A percentile compares a stretch with the other conserved stretches of the same genome.
Evolutionary conservation across 2,888 invertebrate genomes (phyloP).

Genomic region (Macrophya annulata): DNA sequence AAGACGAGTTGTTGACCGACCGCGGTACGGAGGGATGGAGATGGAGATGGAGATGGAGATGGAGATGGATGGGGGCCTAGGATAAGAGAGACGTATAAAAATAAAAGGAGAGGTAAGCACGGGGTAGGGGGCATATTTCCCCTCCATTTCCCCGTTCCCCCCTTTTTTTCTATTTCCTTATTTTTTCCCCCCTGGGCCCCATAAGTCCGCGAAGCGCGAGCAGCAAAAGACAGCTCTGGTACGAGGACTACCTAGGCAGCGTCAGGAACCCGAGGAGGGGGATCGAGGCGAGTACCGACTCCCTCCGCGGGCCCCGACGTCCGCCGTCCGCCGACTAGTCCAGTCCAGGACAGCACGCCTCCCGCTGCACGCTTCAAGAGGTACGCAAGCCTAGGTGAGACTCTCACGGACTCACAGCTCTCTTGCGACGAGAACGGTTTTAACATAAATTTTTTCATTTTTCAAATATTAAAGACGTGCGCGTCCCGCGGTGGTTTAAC

Average conservation of each 20-base stretch:
- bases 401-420: slow-evolving; percentile 54
- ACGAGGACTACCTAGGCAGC: neutral
- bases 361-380: slow-evolving; percentile 79
- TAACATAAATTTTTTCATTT: neutral
- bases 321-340: slow-evolving; percentile 77
- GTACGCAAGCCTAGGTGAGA: slow-evolving; percentile 70
- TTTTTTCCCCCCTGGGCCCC: slow-evolving; percentile 22
- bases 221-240: slow-evolving; percentile 49
- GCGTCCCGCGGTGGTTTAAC: neutral
- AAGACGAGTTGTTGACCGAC: neutral
- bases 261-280: slow-evolving; percentile 48
- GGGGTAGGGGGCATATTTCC: neutral
- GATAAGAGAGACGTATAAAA: slow-evolving; percentile 16
- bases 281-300: slow-evolving; percentile 71
- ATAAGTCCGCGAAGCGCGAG: slow-evolving; percentile 48
- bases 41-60: neutral
- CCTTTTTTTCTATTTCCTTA: neutral
- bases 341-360: slow-evolving; percentile 79
- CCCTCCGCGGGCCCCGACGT: slow-evolving; percentile 70
- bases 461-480: neutral
- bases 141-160: slow-evolving; percentile 8
- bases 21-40: neutral
- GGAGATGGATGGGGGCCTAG: neutral
- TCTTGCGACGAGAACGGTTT: slow-evolving; percentile 25
- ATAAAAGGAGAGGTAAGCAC: neutral